phyloP scores from a whole-genome alignment of 2,113 vertebrate genomes.

The Butorides virescens region DNA sequence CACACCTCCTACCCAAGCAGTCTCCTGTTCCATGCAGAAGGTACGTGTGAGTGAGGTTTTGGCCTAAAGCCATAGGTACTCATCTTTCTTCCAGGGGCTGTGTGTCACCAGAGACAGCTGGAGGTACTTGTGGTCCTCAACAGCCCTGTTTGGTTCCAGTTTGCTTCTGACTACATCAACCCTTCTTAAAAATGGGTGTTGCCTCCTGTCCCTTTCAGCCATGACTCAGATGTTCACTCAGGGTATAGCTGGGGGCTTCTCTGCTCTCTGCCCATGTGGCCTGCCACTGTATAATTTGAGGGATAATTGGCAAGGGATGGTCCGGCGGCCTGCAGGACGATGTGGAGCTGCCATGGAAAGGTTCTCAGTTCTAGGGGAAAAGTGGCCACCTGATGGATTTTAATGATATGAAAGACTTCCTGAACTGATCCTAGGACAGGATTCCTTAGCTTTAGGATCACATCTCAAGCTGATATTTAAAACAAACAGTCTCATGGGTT shows the following conservation, averaged over 20 bases:
- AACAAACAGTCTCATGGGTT: neutral
- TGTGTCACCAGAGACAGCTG: neutral
- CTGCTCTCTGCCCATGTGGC: neutral
- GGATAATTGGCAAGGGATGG: neutral
- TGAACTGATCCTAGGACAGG: neutral
- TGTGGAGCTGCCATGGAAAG: neutral
- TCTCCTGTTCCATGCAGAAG: neutral
- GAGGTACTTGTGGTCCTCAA: neutral
- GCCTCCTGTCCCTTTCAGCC: neutral
- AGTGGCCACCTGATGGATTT: neutral
- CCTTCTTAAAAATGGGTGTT: neutral
- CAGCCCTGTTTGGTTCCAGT: neutral
- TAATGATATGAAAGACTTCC: neutral
- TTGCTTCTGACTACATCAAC: neutral
- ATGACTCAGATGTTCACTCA: neutral
- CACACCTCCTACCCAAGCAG: accelerated
- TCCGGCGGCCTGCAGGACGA: neutral
- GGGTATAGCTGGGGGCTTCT: neutral
- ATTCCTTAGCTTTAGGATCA: neutral
- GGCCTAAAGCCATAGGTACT: neutral
- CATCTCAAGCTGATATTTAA: neutral
- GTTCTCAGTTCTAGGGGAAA: accelerated
- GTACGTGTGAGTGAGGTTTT: neutral
- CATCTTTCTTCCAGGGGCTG: neutral
- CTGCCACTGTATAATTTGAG: neutral